These are phyloP conservation scores for Corydoras maculifer DNA, from an alignment of 2,113 vertebrate genomes.

Conservation along the genomic window DNA sequence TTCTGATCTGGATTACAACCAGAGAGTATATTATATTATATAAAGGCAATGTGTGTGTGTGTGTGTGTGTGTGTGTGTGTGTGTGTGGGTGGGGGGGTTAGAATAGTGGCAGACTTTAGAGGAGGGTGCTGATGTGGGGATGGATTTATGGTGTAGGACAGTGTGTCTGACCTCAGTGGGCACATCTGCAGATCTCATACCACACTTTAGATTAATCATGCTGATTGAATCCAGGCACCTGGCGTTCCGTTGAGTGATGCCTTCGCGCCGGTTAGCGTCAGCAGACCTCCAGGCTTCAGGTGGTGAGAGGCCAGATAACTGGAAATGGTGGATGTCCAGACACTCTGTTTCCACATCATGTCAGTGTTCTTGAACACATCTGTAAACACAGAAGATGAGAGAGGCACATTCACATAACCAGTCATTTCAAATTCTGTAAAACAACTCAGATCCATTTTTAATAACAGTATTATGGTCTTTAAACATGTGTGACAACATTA, in stretches of 20 bases:
- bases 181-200: too few species aligned
- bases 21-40: too few species aligned
- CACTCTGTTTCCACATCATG: conserved; percentile 94
- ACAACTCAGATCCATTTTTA: not conserved
- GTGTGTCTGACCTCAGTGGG: too few species aligned
- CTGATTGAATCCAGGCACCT: conserved; percentile 58
- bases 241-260: conserved; percentile 79
- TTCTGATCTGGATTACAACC: too few species aligned
- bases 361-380: conserved; percentile 88
- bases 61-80: too few species aligned
- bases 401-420: too few species aligned
- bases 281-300: conserved; percentile 81
- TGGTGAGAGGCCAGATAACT: conserved; percentile 82
- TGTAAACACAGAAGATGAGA: conserved; percentile 38
- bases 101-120: too few species aligned
- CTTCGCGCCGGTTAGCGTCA: conserved; percentile 86
- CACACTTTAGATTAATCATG: not conserved
- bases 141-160: too few species aligned
- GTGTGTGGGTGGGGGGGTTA: too few species aligned
- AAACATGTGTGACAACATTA: not conserved
- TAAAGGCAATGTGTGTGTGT: too few species aligned
- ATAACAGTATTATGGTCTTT: not conserved
- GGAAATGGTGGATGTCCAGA: conserved; percentile 93
- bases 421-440: too few species aligned
- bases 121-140: too few species aligned